A percentile compares a stretch with the other conserved stretches of the same genome.
phyloP scores from a whole-genome alignment of 2,888 invertebrate species.

The Eilema griseolum region DNA sequence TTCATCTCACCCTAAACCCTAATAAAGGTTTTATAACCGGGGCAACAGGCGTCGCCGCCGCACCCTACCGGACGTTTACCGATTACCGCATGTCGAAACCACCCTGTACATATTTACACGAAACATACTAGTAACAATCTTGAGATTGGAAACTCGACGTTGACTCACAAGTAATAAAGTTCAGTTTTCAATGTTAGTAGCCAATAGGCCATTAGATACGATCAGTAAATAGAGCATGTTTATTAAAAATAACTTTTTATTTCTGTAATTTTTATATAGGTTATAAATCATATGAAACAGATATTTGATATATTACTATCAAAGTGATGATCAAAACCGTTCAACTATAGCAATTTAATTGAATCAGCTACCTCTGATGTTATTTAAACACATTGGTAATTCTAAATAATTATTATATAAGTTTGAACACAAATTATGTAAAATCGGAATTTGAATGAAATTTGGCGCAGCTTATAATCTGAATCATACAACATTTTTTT shows the following conservation, averaged over 20 bases:
- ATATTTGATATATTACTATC: neutral
- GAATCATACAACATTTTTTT: too few relatives aligned
- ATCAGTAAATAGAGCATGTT: slow-evolving; percentile 29
- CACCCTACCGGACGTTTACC: slow-evolving; percentile 53
- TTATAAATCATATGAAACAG: neutral
- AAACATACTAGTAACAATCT: slow-evolving; percentile 48
- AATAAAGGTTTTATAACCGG: slow-evolving; percentile 64
- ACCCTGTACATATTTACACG: slow-evolving; percentile 54
- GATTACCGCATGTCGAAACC: slow-evolving; percentile 61
- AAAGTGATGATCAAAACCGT: neutral
- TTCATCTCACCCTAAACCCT: slow-evolving; percentile 52
- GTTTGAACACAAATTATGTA: too few relatives aligned
- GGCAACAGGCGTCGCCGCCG: slow-evolving; percentile 59
- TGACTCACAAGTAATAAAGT: neutral
- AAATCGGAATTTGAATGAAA: too few relatives aligned
- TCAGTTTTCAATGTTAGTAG: slow-evolving; percentile 13
- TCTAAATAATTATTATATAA: too few relatives aligned
- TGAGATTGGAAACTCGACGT: slow-evolving; percentile 27
- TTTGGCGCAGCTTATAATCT: too few relatives aligned
- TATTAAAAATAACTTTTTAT: slow-evolving; percentile 21
- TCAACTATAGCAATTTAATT: neutral
- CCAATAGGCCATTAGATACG: slow-evolving; percentile 24
- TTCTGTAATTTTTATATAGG: neutral
- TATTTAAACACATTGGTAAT: too few relatives aligned
- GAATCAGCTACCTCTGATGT: neutral